Percentiles rank a stretch among this genome's conserved stretches.
phyloP scores from a whole-genome alignment of 2,888 invertebrate species.

The Amphimallon solstitiale region DNA sequence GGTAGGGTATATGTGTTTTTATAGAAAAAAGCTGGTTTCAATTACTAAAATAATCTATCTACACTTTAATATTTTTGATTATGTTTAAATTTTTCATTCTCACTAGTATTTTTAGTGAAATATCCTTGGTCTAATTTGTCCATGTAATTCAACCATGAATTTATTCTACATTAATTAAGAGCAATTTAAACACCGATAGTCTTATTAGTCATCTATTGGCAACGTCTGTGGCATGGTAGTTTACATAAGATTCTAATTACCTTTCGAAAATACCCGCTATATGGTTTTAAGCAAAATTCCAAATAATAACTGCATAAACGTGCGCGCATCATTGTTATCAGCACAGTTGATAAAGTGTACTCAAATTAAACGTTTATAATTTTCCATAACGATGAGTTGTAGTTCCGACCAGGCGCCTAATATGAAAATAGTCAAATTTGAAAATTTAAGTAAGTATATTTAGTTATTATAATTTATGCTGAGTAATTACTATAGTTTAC shows the following conservation, averaged over 20 bases:
- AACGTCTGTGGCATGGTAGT: slow-evolving; percentile 4
- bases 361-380: slow-evolving; percentile 2
- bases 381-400: slow-evolving; percentile 4
- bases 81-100: background rate
- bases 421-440: slow-evolving; percentile 14
- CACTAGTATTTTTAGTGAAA: slow-evolving; percentile 1
- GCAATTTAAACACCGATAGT: background rate
- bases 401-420: background rate
- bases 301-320: background rate
- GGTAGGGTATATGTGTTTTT: no score
- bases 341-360: slow-evolving; percentile 9
- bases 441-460: slow-evolving; percentile 15
- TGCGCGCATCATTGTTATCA: slow-evolving; percentile 10
- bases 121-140: slow-evolving; percentile 5
- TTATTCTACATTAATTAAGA: slow-evolving; percentile 1
- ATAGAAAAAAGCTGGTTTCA: no score
- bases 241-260: background rate
- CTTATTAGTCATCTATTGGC: slow-evolving; percentile 15
- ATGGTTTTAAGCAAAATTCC: background rate
- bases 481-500: background rate
- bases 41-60: background rate
- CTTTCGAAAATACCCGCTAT: slow-evolving; percentile 8
- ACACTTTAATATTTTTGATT: background rate
- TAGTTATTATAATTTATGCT: background rate
- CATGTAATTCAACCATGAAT: background rate